Base-by-base conservation (phyloP, 2,888 invertebrate species). In the Augochlorella aurata region DNA sequence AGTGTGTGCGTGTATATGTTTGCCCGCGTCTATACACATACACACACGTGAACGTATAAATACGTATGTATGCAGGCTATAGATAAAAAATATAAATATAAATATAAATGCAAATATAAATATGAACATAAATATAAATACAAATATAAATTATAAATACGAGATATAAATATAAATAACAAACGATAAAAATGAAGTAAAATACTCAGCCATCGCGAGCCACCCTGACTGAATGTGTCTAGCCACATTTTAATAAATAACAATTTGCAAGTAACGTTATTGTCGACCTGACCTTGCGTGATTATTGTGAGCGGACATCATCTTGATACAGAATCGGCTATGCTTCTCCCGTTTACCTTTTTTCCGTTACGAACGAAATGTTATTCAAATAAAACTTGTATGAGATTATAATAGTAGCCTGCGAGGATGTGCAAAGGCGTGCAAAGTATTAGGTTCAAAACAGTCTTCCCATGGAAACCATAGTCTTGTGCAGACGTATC, bases 181-280 rank as follows among this genome's bases (percentile, higher is more conserved):
- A 63, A 52, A 68, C 29, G 73, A 16, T 74, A 49, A 68, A 77
- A 65, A 71, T 65, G 77, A 85, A 82, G 81, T 74, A 79, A 81
- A 90, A 90, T 90, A 90, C 89, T 90, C 92, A 90, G 89, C 89
- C 89, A 91, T 89, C 85, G 85, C 87, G 88, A 92, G 90, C 91
- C 91, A 91, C 90, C 90, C 88, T 84, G 91, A 92, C 90, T 92
- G 92, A 90, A 88, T 89, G 86, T 88, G 88, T 90, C 87, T 89
- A 90, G 83, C 85, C 87, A 90, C 88, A 86, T 90, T 90, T 89
- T 88, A 88, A 89, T 87, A 86, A 89, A 86, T 69, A 79, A 81
- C 58, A 71, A 69, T 85, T 85, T 80, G 86, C 75, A 75, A 87
- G 84, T 70, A 85, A 81, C 81, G 54, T 75, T 81, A 81, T 72